A percentile compares a stretch with the other conserved stretches of the same genome.
phyloP scores from a whole-genome alignment of 1,140 invertebrate genomes.

The Calycopis cecrops region DNA sequence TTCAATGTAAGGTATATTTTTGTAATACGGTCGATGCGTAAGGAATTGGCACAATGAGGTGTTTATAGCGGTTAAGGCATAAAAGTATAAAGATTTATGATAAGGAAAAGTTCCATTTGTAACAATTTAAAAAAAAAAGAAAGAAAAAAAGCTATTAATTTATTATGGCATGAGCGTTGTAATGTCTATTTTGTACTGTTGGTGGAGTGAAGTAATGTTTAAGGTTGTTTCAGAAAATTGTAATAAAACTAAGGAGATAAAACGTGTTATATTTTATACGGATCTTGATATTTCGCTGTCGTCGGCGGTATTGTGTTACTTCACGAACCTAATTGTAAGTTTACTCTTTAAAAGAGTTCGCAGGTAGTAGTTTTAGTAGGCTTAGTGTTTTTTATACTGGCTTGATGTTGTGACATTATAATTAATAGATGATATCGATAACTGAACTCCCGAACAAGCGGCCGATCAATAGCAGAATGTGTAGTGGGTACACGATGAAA shows the following conservation, averaged over 20 bases:
- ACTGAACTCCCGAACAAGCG: slow-evolving; percentile 58
- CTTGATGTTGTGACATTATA: slow-evolving; percentile 76
- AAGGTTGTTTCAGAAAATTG: slow-evolving; percentile 74
- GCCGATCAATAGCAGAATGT: slow-evolving; percentile 68
- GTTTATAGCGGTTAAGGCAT: slow-evolving; percentile 34
- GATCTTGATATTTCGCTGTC: slow-evolving; percentile 57
- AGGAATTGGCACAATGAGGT: slow-evolving; percentile 63
- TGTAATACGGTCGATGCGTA: slow-evolving; percentile 62
- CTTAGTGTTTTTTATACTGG: slow-evolving; percentile 77
- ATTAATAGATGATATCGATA: slow-evolving; percentile 65
- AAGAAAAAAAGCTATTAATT: slow-evolving; percentile 47
- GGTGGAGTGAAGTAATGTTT: slow-evolving; percentile 60
- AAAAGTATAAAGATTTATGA: slow-evolving; percentile 44
- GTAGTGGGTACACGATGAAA: slow-evolving; percentile 61
- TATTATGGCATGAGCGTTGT: slow-evolving; percentile 67
- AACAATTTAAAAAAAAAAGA: slow-evolving; percentile 47
- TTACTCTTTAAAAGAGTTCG: slow-evolving; percentile 75
- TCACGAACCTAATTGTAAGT: slow-evolving; percentile 73
- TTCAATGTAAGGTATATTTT: slow-evolving; percentile 62
- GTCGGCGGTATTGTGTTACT: slow-evolving; percentile 58
- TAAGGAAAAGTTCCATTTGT: slow-evolving; percentile 59
- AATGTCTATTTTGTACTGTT: slow-evolving; percentile 72
- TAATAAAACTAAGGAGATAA: slow-evolving; percentile 67
- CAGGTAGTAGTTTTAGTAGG: slow-evolving; percentile 75
- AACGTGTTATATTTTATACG: slow-evolving; percentile 72